Percentiles rank a stretch among this genome's conserved stretches.
These are phyloP conservation scores for Bombus superbus DNA, from an alignment of 1,140 invertebrate species.

Conservation along the genomic window DNA sequence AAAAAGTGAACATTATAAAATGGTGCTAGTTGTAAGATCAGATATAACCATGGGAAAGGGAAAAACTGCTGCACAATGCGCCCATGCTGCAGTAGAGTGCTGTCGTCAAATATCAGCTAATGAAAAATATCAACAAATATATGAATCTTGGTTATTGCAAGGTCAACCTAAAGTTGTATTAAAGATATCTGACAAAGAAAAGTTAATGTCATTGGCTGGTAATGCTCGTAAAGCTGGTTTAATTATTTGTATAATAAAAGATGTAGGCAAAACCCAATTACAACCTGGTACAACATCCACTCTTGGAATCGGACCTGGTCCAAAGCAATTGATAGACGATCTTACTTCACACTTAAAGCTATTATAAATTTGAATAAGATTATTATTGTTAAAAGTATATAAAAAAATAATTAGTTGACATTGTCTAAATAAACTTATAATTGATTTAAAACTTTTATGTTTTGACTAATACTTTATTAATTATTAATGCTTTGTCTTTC, in stretches of 20 bases:
- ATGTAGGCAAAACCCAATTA: conserved; percentile 92
- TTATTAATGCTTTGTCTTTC: not conserved
- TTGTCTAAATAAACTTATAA: conserved; percentile 3
- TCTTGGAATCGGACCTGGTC: conserved; percentile 90
- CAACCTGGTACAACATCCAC: conserved; percentile 87
- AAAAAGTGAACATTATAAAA: conserved; percentile 81
- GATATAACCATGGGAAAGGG: conserved; percentile 92
- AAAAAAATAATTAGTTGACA: not conserved
- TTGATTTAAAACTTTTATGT: not conserved
- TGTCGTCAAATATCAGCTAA: conserved; percentile 79
- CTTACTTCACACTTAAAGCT: conserved; percentile 89
- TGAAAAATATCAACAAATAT: conserved; percentile 78
- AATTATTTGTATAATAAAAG: conserved; percentile 86
- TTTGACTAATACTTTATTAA: conserved; percentile 22
- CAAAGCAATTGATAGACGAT: conserved; percentile 85
- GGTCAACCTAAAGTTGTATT: conserved; percentile 92
- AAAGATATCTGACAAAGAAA: conserved; percentile 82
- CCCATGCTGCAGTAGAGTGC: conserved; percentile 89
- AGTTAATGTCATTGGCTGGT: conserved; percentile 82
- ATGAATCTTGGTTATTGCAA: conserved; percentile 86
- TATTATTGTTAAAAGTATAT: not conserved
- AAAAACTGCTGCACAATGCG: conserved; percentile 92
- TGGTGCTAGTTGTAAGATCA: conserved; percentile 89
- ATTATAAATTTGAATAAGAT: conserved; percentile 78
- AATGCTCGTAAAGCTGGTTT: conserved; percentile 85